These are phyloP conservation scores for Bucorvus abyssinicus DNA, from an alignment of 2,797 vertebrate genomes.

Conservation along the genomic window DNA sequence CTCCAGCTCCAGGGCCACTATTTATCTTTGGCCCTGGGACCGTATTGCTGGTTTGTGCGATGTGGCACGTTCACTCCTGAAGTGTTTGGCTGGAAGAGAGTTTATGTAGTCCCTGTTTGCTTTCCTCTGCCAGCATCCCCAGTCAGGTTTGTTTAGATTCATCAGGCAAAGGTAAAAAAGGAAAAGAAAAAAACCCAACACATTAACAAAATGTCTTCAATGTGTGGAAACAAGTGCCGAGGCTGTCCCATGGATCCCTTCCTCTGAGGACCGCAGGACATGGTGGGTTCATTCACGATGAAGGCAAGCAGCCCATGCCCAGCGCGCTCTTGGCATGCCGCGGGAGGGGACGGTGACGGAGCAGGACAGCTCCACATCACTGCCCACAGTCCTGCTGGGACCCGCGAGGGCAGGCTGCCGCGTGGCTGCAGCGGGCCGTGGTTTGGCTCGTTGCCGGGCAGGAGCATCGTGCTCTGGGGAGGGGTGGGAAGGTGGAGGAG, in stretches of 20 bases:
- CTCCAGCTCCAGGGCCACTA: neutral
- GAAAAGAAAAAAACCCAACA: neutral
- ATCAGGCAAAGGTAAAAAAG: neutral
- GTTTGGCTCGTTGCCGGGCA: neutral
- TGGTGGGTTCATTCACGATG: neutral
- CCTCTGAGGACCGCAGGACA: neutral
- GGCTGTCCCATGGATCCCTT: neutral
- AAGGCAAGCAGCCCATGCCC: neutral
- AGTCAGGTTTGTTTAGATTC: neutral
- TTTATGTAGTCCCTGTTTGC: slow-evolving; percentile 20
- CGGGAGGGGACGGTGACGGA: accelerated
- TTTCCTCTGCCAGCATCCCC: slow-evolving; percentile 10
- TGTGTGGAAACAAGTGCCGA: neutral
- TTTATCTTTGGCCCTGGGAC: slow-evolving; percentile 20
- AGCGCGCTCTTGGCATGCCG: neutral
- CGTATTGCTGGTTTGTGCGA: neutral
- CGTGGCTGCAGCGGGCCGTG: accelerated
- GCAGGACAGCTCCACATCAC: neutral
- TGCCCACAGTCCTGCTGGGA: neutral
- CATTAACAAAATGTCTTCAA: neutral
- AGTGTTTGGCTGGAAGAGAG: neutral
- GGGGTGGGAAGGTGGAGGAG: neutral
- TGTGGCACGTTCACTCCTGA: slow-evolving; percentile 6
- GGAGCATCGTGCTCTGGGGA: neutral
- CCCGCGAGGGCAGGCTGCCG: neutral